Base-by-base conservation (phyloP, 2,113 vertebrate genomes). In the Ceyx cyanopectus region DNA sequence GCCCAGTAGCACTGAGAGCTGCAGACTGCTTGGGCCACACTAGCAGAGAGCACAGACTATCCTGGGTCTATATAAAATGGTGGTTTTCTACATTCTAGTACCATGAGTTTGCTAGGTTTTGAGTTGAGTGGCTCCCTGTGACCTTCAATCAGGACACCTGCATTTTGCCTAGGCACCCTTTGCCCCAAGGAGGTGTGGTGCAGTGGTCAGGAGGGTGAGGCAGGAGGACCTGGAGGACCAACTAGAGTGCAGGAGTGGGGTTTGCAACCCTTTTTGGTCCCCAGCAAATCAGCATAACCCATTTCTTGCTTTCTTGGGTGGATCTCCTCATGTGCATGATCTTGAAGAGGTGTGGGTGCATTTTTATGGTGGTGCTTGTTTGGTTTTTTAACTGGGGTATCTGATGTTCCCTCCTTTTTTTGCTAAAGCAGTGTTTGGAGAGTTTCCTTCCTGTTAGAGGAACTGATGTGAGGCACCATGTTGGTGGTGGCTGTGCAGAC, bases 371-470 rank as follows among this genome's bases (percentile, higher is more conserved):
- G 17, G 27, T 12, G 14, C 53, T 40, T 40, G 24, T 62, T 62
- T 30, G 48, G 51, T 26, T 69, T 93, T 84, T 67, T 1, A 66
- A 29, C 19, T 22, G 34, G 1, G 30, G 2, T 37, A 6, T 34
- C 53, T 7, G 2, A 26, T 40, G 20, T 82, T 78, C 75, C 26
- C n/a, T 67, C 19, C 9, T 53, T 84, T 86, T 53, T 84, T 86
- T 81, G 53, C 68, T 77, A 20, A 70, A 78, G 21, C 60, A 74
- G 45, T 34, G 30, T 67, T 91, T 60, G 48, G 48, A 81, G 72
- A 61, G 41, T 68, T 90, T 86, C 72, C 73, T 94, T 90, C 77
- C 80, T 75, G 76, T 54, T 41, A 57, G 88, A 89, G 68, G 45
- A 80, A 45, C 79, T 60, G 51, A 22, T 56, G 48, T 67, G 72